A percentile compares a stretch with the other conserved stretches of the same genome.
These are phyloP conservation scores for Limnothrissa miodon DNA, from an alignment of 2,113 vertebrate genomes.

Conservation along the genomic window DNA sequence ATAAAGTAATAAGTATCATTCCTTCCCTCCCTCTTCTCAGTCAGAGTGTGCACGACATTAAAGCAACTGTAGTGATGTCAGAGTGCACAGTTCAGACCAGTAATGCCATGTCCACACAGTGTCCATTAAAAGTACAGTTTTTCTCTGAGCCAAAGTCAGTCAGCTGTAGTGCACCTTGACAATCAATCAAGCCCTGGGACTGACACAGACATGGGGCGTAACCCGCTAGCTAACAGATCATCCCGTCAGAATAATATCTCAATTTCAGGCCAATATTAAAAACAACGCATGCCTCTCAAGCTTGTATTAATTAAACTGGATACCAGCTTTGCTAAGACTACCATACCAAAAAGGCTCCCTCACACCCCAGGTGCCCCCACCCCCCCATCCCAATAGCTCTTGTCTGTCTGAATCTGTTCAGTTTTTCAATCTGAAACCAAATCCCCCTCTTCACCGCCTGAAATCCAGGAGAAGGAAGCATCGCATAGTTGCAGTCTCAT, in stretches of 20 bases:
- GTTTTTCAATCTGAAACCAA: too few relatives aligned
- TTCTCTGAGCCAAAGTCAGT: background rate
- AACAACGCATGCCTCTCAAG: background rate
- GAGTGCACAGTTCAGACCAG: too few relatives aligned
- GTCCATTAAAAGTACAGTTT: background rate
- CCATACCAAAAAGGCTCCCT: background rate
- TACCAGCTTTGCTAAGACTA: background rate
- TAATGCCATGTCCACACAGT: background rate
- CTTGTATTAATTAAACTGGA: background rate
- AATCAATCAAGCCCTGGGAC: background rate
- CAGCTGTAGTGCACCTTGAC: background rate
- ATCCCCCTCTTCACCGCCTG: too few relatives aligned
- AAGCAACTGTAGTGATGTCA: background rate
- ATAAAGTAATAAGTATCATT: background rate
- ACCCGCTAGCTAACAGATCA: background rate
- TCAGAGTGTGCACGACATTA: background rate
- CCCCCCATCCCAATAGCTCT: background rate
- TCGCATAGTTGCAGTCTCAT: constrained; percentile 8
- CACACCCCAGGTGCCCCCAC: background rate
- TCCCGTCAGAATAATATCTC: background rate
- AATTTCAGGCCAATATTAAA: background rate
- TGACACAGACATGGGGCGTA: background rate
- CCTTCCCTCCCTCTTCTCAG: background rate
- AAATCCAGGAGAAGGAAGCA: background rate
- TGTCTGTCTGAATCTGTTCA: background rate